Percentiles rank a stretch among this genome's conserved stretches.
These are phyloP conservation scores for Orientallactaga sibirica DNA, from an alignment of 2,797 vertebrate genomes.

Conservation along the genomic window DNA sequence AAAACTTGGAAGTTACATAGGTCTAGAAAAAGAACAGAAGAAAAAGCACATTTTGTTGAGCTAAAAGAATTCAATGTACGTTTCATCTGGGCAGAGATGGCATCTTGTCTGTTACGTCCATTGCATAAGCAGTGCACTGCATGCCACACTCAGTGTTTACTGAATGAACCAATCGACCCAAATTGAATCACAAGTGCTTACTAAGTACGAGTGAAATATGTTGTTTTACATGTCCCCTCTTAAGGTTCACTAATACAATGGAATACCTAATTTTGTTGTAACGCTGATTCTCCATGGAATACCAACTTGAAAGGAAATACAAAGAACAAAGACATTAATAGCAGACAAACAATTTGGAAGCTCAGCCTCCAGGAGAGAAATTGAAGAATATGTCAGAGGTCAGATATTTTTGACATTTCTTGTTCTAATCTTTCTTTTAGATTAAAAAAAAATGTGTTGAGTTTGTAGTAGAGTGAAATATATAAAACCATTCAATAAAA, in stretches of 20 bases:
- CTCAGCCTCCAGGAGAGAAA: background rate
- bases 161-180: background rate
- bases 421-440: background rate
- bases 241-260: background rate
- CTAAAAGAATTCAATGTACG: background rate
- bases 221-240: background rate
- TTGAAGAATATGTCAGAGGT: accelerated
- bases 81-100: background rate
- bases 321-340: background rate
- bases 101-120: background rate
- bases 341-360: background rate
- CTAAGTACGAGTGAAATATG: no score
- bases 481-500: background rate
- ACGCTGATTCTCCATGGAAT: slow-evolving; percentile 1
- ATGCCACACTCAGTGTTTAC: background rate
- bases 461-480: slow-evolving; percentile 11
- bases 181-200: background rate
- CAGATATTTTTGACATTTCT: background rate
- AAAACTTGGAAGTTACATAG: background rate
- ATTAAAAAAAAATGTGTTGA: background rate
- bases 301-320: background rate
- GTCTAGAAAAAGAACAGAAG: background rate
- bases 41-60: background rate
- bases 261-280: background rate
- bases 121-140: background rate